phyloP scores from a whole-genome alignment of 2,797 vertebrate species.

The Agapornis canus region DNA sequence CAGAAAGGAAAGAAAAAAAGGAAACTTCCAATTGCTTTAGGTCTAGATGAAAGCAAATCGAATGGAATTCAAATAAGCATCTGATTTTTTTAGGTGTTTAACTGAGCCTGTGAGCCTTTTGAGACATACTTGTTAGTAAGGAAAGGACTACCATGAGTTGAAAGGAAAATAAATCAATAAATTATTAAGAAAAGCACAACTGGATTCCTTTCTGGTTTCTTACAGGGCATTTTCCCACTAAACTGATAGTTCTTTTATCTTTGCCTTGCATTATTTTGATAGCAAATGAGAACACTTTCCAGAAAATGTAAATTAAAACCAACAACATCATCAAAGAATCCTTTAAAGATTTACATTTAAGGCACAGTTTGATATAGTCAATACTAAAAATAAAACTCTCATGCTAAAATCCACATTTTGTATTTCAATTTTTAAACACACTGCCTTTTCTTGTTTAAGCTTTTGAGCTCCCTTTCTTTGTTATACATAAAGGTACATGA shows the following conservation, averaged over 20 bases:
- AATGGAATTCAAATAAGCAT: background rate
- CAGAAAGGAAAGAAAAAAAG: background rate
- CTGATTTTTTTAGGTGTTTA: background rate
- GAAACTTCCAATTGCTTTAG: background rate
- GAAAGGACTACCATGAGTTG: background rate
- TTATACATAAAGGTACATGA: background rate
- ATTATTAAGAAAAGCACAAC: background rate
- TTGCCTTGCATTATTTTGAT: background rate
- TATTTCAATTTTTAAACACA: background rate
- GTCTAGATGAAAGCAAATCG: background rate
- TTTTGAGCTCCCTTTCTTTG: background rate
- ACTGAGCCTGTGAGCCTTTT: background rate
- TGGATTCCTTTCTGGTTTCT: background rate
- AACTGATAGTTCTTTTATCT: background rate
- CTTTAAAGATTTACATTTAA: background rate
- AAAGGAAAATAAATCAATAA: background rate
- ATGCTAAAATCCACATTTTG: background rate
- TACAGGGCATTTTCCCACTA: background rate
- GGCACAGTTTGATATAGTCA: background rate
- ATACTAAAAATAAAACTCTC: background rate
- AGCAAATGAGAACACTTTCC: background rate
- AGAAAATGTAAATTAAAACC: background rate
- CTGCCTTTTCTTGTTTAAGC: background rate
- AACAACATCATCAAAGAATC: background rate
- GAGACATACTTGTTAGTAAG: background rate